phyloP scores from a whole-genome alignment of 2,113 vertebrate species.

The Vicugna pacos region DNA sequence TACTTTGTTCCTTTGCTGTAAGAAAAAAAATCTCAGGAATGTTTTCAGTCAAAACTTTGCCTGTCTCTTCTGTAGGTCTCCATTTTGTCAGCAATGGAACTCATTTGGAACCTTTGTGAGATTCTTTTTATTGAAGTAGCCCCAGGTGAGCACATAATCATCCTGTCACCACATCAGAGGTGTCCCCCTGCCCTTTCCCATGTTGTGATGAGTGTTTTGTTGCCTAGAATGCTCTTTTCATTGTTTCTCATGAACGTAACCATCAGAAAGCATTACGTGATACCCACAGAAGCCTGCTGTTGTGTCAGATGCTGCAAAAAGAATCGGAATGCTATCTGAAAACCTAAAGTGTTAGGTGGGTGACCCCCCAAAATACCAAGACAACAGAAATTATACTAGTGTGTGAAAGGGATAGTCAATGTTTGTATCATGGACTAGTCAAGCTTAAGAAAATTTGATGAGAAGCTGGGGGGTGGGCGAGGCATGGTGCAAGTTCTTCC shows the following conservation, averaged over 20 bases:
- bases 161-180: not conserved
- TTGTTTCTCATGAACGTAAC: not conserved
- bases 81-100: constrained; percentile 95
- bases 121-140: constrained; percentile 97
- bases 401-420: not conserved
- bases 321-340: not conserved
- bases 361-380: not conserved
- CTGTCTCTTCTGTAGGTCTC: constrained; percentile 89
- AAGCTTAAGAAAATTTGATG: not conserved
- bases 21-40: not conserved
- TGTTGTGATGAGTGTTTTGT: not conserved
- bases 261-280: not conserved
- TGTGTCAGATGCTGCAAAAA: not conserved
- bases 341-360: not conserved
- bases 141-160: constrained; percentile 87
- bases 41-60: not conserved
- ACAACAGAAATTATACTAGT: not conserved
- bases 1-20: not conserved
- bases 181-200: not conserved
- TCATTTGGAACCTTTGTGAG: constrained; percentile 99
- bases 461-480: not conserved
- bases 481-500: not conserved
- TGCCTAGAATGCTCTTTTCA: not conserved
- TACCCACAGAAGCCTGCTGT: not conserved
- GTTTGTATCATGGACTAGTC: not conserved